Evolutionary conservation across 2,797 vertebrate genomes (phyloP).

Genomic region (Phataginus tricuspis): DNA sequence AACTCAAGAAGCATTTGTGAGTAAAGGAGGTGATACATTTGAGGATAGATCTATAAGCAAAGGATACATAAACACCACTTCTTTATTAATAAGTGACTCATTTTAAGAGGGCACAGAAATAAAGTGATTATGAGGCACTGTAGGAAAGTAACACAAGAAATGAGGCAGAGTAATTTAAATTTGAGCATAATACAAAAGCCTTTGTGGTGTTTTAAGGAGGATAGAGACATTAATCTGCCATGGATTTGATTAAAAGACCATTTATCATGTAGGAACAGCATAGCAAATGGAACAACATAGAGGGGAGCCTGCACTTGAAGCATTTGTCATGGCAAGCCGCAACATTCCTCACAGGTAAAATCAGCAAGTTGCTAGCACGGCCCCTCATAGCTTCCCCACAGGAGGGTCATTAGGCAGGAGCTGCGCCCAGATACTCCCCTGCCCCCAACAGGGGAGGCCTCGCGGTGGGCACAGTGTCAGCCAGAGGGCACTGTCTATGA

Average conservation of each 20-base stretch:
- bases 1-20: background rate
- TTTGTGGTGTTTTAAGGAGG: background rate
- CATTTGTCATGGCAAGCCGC: background rate
- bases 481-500: too few species aligned
- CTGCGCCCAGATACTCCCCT: rapidly evolving
- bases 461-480: background rate
- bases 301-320: background rate
- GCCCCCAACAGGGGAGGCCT: rapidly evolving
- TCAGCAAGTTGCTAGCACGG: background rate
- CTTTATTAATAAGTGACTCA: background rate
- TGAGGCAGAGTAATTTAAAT: background rate
- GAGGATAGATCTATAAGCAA: background rate
- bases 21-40: background rate
- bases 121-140: background rate
- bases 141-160: background rate
- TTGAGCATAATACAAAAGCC: background rate
- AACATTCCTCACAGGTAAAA: background rate
- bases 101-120: background rate
- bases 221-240: background rate
- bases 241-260: background rate
- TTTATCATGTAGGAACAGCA: background rate
- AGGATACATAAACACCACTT: background rate
- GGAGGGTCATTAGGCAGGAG: background rate
- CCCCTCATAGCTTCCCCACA: background rate
- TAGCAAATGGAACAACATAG: background rate